Evolutionary conservation across 2,888 invertebrate species (phyloP), one percentile per base, ranked within the genome.

Genomic region (Drosophila paramelanica): DNA sequence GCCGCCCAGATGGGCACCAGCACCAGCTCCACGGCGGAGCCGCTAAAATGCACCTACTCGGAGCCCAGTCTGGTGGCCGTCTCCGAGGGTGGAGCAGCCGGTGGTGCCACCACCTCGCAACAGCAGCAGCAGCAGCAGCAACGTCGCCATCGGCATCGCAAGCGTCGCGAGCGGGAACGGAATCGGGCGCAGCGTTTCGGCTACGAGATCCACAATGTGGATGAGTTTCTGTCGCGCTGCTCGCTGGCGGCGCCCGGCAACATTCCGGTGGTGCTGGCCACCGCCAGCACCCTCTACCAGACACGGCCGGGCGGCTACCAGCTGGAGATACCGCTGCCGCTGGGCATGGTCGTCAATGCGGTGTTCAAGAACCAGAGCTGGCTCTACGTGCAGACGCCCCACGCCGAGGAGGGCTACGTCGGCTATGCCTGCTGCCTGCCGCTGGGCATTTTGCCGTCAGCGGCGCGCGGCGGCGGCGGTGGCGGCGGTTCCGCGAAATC

Each of bases 261-360:
- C 92, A 96, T 97, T 72, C 97, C 97, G 2, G 96, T 97, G 33
- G 97, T 97, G 5, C 93, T 97, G 66, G 95, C 96, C 33, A 95
- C 95, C 80, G 95, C 96, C 1, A 95, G 95, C 78, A 94, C 95
- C 0, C 92, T 96, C 13, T 96, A 96, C 91, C 96, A 96, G 91
- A 96, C 96, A 1, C 94, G 95, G 66, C 93, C 94, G 49, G 95
- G 95, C n/a, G 94, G 94, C 39, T 95, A 95, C 81, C 95, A 95
- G 86, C 93, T 94, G 10, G 96, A 96, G 91, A 93, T 96, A 52
- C 93, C 94, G 0, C 92, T 97, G 52, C 96, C 96, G 0, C 92
- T 97, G 67, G 97, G 97, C 5, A 97, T 96, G 92, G 96, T 97
- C 4, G 96, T 97, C 11, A 97, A 97, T 91, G 97, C 96, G 0